Percentiles rank a stretch among this genome's conserved stretches.
Evolutionary conservation across 2,888 invertebrate genomes (phyloP).

Genomic region (Cephus sareptanus): DNA sequence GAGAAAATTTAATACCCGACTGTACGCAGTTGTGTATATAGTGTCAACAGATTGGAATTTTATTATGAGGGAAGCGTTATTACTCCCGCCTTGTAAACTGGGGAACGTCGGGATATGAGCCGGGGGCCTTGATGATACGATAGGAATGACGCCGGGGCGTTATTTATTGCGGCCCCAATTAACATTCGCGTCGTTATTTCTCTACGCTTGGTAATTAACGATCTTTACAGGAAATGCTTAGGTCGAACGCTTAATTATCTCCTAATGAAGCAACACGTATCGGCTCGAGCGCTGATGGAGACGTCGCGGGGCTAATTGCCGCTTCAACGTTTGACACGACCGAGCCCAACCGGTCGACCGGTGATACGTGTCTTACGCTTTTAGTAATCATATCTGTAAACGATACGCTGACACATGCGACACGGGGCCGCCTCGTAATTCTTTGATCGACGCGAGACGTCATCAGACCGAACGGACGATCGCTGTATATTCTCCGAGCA

Average conservation of each 20-base stretch:
- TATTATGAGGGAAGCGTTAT: neutral
- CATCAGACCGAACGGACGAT: neutral
- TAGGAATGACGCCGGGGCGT: constrained; percentile 3
- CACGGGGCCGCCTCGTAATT: neutral
- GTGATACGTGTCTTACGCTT: neutral
- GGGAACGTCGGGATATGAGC: neutral
- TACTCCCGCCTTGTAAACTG: neutral
- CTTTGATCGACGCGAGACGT: neutral
- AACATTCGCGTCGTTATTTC: constrained; percentile 29
- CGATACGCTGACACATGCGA: neutral
- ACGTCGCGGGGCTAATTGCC: constrained; percentile 52
- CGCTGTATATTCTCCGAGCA: neutral
- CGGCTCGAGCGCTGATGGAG: constrained; percentile 47
- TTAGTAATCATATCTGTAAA: constrained; percentile 8
- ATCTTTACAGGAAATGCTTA: constrained; percentile 45
- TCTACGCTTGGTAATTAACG: constrained; percentile 20
- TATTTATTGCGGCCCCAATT: constrained; percentile 29
- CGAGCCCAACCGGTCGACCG: neutral
- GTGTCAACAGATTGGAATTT: constrained; percentile 2
- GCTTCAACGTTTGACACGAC: constrained; percentile 10
- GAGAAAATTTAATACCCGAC: neutral
- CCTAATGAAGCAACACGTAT: constrained; percentile 48
- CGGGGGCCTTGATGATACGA: neutral
- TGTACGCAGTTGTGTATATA: neutral
- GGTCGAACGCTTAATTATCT: constrained; percentile 47